These are phyloP conservation scores for Colius striatus DNA, from an alignment of 2,113 vertebrate species.

Conservation along the genomic window DNA sequence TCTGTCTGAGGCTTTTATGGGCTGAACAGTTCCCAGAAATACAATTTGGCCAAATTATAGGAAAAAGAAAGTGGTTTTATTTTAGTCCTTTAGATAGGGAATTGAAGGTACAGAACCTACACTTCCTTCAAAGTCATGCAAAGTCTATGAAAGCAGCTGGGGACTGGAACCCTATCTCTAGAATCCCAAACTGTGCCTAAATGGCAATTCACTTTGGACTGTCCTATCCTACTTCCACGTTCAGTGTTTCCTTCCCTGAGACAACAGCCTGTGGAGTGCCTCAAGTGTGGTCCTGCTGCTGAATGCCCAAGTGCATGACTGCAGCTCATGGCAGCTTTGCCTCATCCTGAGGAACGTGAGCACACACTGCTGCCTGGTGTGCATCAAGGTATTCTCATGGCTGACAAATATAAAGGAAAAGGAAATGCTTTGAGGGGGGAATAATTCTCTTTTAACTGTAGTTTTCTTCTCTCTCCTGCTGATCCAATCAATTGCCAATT, in stretches of 20 bases:
- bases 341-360: not conserved
- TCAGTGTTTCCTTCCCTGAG: not conserved
- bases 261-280: not conserved
- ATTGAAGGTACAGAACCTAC: not conserved
- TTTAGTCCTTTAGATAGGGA: not conserved
- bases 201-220: not conserved
- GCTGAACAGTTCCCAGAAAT: conserved; percentile 22
- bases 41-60: not conserved
- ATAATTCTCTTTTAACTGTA: not conserved
- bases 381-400: not conserved
- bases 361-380: fast-evolving
- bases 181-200: not conserved
- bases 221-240: not conserved
- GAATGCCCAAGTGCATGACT: not conserved
- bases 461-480: not conserved
- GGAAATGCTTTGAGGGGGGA: not conserved
- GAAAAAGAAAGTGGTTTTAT: not conserved
- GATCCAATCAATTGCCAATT: not conserved
- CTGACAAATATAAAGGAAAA: not conserved
- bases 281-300: not conserved
- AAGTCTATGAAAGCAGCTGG: not conserved
- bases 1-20: not conserved
- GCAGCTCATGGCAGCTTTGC: not conserved
- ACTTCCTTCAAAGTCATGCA: not conserved
- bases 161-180: not conserved